phyloP scores from a whole-genome alignment of 1,140 invertebrate species.

The Penaeus japonicus region DNA sequence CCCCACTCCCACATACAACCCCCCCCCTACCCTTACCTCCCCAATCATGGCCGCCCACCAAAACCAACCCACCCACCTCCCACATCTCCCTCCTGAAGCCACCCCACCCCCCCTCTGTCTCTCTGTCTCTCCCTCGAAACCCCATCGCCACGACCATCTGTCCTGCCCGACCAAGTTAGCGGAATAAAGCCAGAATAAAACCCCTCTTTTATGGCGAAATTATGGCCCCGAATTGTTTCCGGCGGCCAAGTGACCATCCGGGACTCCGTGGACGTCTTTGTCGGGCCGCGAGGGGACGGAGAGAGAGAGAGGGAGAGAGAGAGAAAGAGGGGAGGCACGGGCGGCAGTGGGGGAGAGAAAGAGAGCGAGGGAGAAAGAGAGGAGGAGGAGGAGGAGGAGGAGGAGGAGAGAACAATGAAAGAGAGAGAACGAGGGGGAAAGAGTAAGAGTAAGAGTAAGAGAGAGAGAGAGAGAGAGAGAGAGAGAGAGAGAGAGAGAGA shows the following conservation, averaged over 20 bases:
- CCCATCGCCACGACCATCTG: background rate
- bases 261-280: background rate
- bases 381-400: background rate
- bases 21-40: no score
- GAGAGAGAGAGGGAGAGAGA: background rate
- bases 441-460: background rate
- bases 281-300: background rate
- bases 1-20: no score
- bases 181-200: constrained; percentile 17
- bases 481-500: no score
- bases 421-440: background rate
- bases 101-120: background rate
- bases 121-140: background rate
- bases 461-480: background rate
- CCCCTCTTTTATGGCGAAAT: constrained; percentile 8
- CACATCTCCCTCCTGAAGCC: no score
- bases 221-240: constrained; percentile 13
- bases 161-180: background rate
- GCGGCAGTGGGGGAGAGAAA: background rate
- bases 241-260: constrained; percentile 17
- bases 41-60: no score
- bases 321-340: background rate
- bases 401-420: background rate
- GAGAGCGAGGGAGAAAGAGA: background rate
- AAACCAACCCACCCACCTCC: no score